Conservation (phyloP, 2,113 vertebrate species). For the Scophthalmus maximus region DNA sequence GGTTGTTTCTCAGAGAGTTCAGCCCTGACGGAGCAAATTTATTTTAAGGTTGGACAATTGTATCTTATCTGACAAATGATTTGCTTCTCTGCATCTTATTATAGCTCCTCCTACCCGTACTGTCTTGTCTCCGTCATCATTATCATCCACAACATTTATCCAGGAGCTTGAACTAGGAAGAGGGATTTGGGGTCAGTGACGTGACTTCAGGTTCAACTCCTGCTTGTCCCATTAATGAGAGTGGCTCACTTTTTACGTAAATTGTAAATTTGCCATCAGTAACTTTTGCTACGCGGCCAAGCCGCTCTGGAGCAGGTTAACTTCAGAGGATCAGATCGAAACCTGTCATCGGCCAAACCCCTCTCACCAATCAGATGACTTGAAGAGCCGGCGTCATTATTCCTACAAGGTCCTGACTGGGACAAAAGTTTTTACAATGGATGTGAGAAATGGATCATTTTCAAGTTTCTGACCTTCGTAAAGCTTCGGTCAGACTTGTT, state of each 20-base stretch:
- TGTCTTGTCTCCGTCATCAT: neutral
- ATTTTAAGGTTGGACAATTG: neutral
- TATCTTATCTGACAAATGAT: neutral
- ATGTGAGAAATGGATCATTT: neutral
- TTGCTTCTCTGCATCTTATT: slow-evolving; percentile 14
- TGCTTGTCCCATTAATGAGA: too few relatives aligned
- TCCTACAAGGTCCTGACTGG: too few relatives aligned
- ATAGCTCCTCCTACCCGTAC: neutral
- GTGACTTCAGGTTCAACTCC: neutral
- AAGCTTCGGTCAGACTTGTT: too few relatives aligned
- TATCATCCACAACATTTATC: neutral
- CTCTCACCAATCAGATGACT: too few relatives aligned
- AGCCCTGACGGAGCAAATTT: neutral
- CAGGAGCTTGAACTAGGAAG: neutral
- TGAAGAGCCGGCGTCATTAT: too few relatives aligned
- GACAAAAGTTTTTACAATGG: too few relatives aligned
- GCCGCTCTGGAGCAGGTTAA: too few relatives aligned
- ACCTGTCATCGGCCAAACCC: too few relatives aligned
- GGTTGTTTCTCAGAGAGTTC: neutral
- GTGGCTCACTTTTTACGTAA: too few relatives aligned
- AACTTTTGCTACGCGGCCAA: too few relatives aligned
- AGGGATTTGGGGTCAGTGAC: neutral
- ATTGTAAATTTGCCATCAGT: too few relatives aligned
- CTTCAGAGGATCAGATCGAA: too few relatives aligned
- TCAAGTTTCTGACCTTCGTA: neutral